Evolutionary conservation across 2,888 invertebrate genomes (phyloP).

Genomic region (Caenorhabditis sp.): DNA sequence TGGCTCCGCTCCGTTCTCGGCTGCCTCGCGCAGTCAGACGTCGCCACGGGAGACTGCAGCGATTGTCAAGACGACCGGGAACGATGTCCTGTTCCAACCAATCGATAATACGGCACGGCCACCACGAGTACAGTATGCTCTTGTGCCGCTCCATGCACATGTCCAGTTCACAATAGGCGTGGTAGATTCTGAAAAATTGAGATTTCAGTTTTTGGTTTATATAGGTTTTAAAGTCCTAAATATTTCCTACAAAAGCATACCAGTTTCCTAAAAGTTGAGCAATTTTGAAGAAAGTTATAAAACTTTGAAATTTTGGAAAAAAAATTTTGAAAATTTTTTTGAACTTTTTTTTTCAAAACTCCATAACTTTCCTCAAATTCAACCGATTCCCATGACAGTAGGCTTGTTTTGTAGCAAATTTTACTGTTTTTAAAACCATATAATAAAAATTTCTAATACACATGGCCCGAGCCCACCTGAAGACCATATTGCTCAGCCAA

Average conservation of each 20-base stretch:
- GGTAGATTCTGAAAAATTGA: constrained; percentile 69
- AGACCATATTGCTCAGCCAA: constrained; percentile 75
- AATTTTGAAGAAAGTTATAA: neutral
- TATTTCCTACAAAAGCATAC: neutral
- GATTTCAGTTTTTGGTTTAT: too few relatives aligned
- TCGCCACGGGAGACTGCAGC: constrained; percentile 21
- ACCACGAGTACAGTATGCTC: constrained; percentile 68
- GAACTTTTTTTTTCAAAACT: too few relatives aligned
- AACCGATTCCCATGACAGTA: too few relatives aligned
- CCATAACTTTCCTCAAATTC: too few relatives aligned
- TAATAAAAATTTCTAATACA: neutral
- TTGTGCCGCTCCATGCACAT: constrained; percentile 72
- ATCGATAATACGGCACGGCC: constrained; percentile 68
- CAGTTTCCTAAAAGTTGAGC: neutral
- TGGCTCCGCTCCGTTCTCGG: constrained; percentile 23
- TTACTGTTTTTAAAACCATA: too few relatives aligned
- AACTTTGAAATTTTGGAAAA: neutral
- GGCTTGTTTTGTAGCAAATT: too few relatives aligned
- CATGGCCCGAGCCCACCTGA: constrained; percentile 62
- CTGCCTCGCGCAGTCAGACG: neutral
- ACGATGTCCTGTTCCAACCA: constrained; percentile 77
- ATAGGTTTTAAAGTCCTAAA: too few relatives aligned
- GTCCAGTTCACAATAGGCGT: constrained; percentile 75
- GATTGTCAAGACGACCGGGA: constrained; percentile 69
- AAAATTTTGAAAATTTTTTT: too few relatives aligned